phyloP scores from a whole-genome alignment of 2,113 vertebrate species.

The Vulpes lagopus region DNA sequence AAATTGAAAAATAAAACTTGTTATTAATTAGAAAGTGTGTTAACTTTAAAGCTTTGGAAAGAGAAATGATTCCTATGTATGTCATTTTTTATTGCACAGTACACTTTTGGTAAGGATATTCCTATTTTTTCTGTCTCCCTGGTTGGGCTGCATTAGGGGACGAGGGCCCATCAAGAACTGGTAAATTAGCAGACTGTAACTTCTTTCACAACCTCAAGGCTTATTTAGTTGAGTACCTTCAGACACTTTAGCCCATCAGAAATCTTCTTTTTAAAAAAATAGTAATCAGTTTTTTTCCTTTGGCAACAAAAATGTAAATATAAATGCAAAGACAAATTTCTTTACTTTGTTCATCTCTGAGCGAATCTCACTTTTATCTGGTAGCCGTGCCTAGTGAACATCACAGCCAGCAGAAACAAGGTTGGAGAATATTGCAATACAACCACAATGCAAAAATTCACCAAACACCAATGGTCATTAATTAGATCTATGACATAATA shows the following conservation, averaged over 20 bases:
- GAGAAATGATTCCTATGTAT: conserved; percentile 35
- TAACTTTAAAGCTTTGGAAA: conserved; percentile 58
- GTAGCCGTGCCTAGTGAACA: neutral
- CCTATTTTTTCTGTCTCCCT: neutral
- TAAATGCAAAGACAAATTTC: conserved; percentile 25
- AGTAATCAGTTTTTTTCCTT: neutral
- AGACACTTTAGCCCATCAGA: neutral
- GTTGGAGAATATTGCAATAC: neutral
- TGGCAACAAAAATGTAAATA: neutral
- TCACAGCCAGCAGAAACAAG: neutral
- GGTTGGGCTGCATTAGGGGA: neutral
- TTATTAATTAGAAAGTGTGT: conserved; percentile 78
- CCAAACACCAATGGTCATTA: neutral
- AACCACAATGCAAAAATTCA: neutral
- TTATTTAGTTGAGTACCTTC: neutral
- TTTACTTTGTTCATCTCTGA: neutral
- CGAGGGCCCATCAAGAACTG: neutral
- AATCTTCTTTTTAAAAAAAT: neutral
- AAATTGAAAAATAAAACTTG: conserved; percentile 76
- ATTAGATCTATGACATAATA: neutral
- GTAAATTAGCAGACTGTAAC: neutral
- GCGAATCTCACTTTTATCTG: neutral
- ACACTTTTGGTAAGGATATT: neutral
- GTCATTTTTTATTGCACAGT: conserved; percentile 45
- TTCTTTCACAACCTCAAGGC: neutral